phyloP scores from a whole-genome alignment of 2,797 vertebrate genomes.

The Synaphobranchus kaupii region DNA sequence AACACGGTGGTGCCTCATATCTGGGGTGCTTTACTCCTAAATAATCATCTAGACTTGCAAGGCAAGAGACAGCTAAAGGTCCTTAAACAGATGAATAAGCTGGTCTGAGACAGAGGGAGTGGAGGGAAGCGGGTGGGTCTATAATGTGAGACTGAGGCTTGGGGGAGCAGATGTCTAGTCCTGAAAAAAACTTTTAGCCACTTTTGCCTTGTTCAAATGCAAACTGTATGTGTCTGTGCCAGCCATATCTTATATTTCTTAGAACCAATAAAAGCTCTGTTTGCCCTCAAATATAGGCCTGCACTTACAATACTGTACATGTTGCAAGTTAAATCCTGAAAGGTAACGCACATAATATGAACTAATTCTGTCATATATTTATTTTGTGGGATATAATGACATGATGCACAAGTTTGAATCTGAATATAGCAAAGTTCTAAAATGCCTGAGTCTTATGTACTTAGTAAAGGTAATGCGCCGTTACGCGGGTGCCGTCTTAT shows the following conservation, averaged over 20 bases:
- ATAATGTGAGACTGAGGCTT: not conserved
- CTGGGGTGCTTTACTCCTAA: too few species aligned
- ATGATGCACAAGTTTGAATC: not conserved
- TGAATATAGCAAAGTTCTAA: not conserved
- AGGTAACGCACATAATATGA: not conserved
- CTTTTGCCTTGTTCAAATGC: not conserved
- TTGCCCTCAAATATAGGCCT: not conserved
- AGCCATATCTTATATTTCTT: not conserved
- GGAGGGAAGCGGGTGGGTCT: not conserved
- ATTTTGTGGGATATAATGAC: not conserved
- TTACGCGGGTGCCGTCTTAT: not conserved
- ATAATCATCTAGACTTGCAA: too few species aligned
- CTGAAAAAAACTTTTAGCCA: not conserved
- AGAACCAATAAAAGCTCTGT: not conserved
- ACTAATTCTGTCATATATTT: not conserved
- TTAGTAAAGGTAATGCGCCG: not conserved
- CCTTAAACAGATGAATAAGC: too few species aligned
- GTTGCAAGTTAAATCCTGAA: not conserved
- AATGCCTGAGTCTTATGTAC: not conserved
- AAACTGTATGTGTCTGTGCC: not conserved
- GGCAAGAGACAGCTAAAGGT: too few species aligned
- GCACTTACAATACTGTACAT: not conserved
- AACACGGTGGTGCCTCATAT: too few species aligned
- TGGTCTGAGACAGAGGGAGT: not conserved
- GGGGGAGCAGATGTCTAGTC: not conserved